Conservation (phyloP, 2,888 invertebrate species). For the Scrobipalpa costella region DNA sequence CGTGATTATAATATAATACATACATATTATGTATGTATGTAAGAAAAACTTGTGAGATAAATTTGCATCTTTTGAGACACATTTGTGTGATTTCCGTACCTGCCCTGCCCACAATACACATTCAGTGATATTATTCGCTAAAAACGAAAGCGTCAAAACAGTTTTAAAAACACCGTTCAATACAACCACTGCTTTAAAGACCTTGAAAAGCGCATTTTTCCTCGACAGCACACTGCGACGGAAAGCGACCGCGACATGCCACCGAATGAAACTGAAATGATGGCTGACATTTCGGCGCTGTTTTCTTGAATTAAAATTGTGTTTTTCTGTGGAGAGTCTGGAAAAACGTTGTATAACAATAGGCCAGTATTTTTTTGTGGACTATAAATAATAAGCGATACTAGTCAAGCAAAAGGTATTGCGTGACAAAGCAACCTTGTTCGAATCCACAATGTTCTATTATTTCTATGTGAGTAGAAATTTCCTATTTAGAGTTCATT, state of each 20-base stretch:
- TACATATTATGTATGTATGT: too few relatives aligned
- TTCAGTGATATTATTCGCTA: too few relatives aligned
- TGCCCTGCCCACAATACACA: too few relatives aligned
- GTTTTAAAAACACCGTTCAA: not conserved
- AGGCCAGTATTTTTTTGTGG: too few relatives aligned
- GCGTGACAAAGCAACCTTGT: not conserved
- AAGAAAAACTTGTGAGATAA: too few relatives aligned
- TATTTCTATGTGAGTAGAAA: not conserved
- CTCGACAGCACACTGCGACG: not conserved
- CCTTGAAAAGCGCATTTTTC: constrained; percentile 10
- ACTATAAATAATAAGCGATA: not conserved
- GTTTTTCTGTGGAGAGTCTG: not conserved
- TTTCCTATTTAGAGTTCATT: too few relatives aligned
- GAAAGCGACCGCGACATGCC: not conserved
- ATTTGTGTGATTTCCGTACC: too few relatives aligned
- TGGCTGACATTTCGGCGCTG: not conserved
- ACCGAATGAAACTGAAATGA: constrained; percentile 7
- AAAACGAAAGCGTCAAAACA: not conserved
- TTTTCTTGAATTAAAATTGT: not conserved
- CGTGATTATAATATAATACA: too few relatives aligned
- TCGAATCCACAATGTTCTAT: not conserved
- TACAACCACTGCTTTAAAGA: not conserved
- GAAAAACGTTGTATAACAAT: too few relatives aligned
- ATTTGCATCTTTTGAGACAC: too few relatives aligned
- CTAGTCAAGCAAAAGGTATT: not conserved